These are phyloP conservation scores for Macrocentrus cingulum DNA, from an alignment of 1,140 invertebrate genomes.

Conservation along the genomic window DNA sequence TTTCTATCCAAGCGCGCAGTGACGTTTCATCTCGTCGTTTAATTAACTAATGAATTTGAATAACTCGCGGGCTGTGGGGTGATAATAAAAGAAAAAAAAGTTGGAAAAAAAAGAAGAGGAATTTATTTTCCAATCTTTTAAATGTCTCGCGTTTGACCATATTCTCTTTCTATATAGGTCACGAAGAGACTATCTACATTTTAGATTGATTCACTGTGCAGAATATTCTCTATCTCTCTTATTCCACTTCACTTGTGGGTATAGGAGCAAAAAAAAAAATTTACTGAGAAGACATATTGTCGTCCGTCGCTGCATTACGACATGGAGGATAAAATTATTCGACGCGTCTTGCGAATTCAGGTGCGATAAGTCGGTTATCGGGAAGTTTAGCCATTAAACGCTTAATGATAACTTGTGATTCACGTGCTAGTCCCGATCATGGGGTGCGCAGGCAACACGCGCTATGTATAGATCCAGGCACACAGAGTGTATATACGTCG, in stretches of 20 bases:
- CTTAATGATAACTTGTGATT: slow-evolving; percentile 13
- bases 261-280: too few species aligned
- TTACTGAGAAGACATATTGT: too few species aligned
- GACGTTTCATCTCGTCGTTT: too few species aligned
- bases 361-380: not conserved
- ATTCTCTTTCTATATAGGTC: slow-evolving; percentile 15
- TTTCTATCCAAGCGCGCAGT: too few species aligned
- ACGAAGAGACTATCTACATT: slow-evolving; percentile 22
- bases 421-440: slow-evolving; percentile 1
- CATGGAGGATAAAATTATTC: too few species aligned
- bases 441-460: not conserved
- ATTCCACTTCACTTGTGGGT: too few species aligned
- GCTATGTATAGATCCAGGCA: too few species aligned
- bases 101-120: too few species aligned
- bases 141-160: slow-evolving; percentile 3
- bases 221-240: too few species aligned
- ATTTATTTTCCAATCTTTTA: slow-evolving; percentile 6
- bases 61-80: slow-evolving; percentile 5
- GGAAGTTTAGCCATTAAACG: not conserved
- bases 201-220: slow-evolving; percentile 25
- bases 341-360: too few species aligned
- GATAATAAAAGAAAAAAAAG: slow-evolving; percentile 6
- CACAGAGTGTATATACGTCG: too few species aligned
- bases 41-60: slow-evolving; percentile 31
- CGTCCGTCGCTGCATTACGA: too few species aligned